Conservation (phyloP, 2,797 vertebrate genomes). For the Alauda arvensis region DNA sequence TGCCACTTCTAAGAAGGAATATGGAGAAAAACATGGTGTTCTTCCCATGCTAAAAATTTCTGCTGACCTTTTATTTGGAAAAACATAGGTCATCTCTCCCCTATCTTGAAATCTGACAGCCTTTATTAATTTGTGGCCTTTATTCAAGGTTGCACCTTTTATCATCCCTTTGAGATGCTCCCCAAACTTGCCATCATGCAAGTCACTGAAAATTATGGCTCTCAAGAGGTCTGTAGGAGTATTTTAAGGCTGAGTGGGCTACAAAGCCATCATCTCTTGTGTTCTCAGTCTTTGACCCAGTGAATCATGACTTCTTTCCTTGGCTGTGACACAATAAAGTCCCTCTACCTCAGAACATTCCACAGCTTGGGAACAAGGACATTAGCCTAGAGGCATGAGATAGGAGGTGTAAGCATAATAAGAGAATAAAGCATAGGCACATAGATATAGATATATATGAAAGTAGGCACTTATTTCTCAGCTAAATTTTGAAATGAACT, state of each 20-base stretch:
- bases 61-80: constrained; percentile 53
- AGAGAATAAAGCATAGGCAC: background rate
- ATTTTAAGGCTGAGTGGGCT: constrained; percentile 28
- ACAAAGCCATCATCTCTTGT: background rate
- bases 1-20: constrained; percentile 35
- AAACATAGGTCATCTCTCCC: constrained; percentile 46
- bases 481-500: background rate
- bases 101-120: constrained; percentile 24
- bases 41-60: constrained; percentile 63
- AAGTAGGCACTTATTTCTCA: background rate
- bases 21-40: constrained; percentile 47
- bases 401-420: background rate
- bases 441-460: background rate
- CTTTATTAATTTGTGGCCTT: constrained; percentile 7
- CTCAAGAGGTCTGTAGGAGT: constrained; percentile 38
- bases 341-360: background rate
- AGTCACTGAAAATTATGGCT: background rate
- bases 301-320: background rate
- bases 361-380: background rate
- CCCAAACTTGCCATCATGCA: constrained; percentile 12
- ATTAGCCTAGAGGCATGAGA: background rate
- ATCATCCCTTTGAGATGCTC: constrained; percentile 44
- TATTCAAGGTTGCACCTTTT: constrained; percentile 26
- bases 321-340: background rate
- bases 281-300: background rate